phyloP scores from a whole-genome alignment of 1,140 invertebrate genomes.

The Arion vulgaris region DNA sequence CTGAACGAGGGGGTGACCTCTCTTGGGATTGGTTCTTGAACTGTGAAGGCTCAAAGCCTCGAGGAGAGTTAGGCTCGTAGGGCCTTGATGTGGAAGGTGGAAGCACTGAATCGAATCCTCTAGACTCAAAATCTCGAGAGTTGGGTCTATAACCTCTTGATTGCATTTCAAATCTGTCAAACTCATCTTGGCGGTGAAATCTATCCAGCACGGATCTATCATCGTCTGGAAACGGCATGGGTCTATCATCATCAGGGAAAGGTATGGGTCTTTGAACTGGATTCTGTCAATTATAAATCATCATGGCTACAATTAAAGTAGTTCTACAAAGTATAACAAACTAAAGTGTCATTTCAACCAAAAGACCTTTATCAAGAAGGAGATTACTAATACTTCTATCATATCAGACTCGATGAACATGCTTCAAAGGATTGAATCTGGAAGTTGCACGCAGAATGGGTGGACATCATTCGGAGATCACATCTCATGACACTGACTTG shows the following conservation, averaged over 20 bases:
- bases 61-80: background rate
- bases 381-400: too few species aligned
- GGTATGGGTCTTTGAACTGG: constrained; percentile 14
- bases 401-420: too few species aligned
- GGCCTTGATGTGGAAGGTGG: background rate
- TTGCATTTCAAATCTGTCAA: background rate
- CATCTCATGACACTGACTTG: too few species aligned
- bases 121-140: constrained; percentile 9
- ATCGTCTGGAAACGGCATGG: constrained; percentile 30
- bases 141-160: background rate
- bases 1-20: constrained; percentile 1
- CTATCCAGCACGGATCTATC: constrained; percentile 2
- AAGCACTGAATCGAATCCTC: constrained; percentile 19
- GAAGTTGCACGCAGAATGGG: too few species aligned
- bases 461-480: too few species aligned
- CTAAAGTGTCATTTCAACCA: too few species aligned
- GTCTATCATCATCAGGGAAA: constrained; percentile 32
- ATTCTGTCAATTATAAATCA: constrained; percentile 6
- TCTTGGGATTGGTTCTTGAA: constrained; percentile 8
- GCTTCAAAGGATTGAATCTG: too few species aligned
- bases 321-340: too few species aligned
- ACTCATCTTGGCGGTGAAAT: constrained; percentile 20
- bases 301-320: too few species aligned
- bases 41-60: constrained; percentile 1
- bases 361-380: too few species aligned